phyloP scores from a whole-genome alignment of 2,888 invertebrate species.

The Platycheirus albimanus region DNA sequence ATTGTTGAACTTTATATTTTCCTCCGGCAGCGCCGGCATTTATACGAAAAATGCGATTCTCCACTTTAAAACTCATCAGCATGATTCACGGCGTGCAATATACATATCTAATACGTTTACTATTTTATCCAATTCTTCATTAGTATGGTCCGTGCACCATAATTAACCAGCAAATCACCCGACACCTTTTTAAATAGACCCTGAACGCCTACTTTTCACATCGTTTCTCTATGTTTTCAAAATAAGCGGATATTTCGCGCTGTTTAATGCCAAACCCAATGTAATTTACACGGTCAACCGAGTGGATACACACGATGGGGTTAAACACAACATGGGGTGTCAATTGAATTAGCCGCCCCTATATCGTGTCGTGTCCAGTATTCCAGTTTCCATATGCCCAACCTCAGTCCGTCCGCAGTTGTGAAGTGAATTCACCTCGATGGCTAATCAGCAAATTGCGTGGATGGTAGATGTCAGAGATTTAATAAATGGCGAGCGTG shows the following conservation, averaged over 20 bases:
- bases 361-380: not conserved
- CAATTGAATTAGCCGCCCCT: constrained; percentile 63
- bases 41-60: constrained; percentile 54
- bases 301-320: constrained; percentile 36
- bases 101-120: no score
- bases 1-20: not conserved
- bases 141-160: constrained; percentile 31
- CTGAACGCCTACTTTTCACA: constrained; percentile 19
- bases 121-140: constrained; percentile 58
- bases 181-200: constrained; percentile 61
- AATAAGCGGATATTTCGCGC: constrained; percentile 24
- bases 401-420: no score
- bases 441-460: constrained; percentile 74
- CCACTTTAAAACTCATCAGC: constrained; percentile 70
- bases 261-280: constrained; percentile 33
- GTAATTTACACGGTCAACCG: constrained; percentile 58
- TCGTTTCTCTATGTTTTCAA: constrained; percentile 17
- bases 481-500: constrained; percentile 58
- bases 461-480: constrained; percentile 66
- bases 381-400: not conserved
- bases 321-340: constrained; percentile 56
- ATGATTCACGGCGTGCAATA: constrained; percentile 43
- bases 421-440: constrained; percentile 15
- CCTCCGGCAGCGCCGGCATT: not conserved
- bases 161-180: constrained; percentile 51